phyloP scores from a whole-genome alignment of 1,140 invertebrate species.

The Bombus polaris region DNA sequence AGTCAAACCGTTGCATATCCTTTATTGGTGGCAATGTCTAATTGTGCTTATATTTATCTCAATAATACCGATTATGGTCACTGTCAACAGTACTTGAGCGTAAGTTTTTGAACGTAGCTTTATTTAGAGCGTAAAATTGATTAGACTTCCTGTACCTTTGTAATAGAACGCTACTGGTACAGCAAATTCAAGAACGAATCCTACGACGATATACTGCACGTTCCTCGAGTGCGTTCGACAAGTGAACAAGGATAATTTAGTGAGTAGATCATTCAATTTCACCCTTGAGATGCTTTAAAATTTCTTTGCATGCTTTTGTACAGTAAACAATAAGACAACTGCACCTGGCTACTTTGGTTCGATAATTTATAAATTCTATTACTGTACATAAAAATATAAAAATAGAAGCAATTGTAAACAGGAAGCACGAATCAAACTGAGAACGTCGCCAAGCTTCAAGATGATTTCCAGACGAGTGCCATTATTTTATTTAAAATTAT shows the following conservation, averaged over 20 bases:
- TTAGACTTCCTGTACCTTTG: background rate
- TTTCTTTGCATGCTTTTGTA: background rate
- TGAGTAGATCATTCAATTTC: conserved; percentile 52
- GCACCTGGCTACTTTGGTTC: background rate
- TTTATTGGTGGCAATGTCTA: conserved; percentile 68
- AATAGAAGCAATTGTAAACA: conserved; percentile 32
- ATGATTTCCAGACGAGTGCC: background rate
- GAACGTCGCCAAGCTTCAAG: background rate
- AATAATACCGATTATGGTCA: conserved; percentile 72
- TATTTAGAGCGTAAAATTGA: background rate
- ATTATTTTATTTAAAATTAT: background rate
- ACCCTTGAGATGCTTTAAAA: background rate
- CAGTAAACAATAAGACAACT: no score
- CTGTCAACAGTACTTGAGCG: conserved; percentile 72
- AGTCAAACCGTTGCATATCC: conserved; percentile 68
- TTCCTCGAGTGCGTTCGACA: conserved; percentile 77
- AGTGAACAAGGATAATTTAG: conserved; percentile 76
- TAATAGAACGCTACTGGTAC: conserved; percentile 70
- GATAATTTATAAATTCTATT: background rate
- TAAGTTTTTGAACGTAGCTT: conserved; percentile 46
- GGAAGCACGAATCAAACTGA: conserved; percentile 15
- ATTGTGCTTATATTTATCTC: conserved; percentile 73
- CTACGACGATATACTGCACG: conserved; percentile 72
- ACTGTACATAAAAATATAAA: conserved; percentile 6
- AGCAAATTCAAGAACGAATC: conserved; percentile 41